phyloP scores from a whole-genome alignment of 1,140 invertebrate genomes.

The Eubasilissa regina region DNA sequence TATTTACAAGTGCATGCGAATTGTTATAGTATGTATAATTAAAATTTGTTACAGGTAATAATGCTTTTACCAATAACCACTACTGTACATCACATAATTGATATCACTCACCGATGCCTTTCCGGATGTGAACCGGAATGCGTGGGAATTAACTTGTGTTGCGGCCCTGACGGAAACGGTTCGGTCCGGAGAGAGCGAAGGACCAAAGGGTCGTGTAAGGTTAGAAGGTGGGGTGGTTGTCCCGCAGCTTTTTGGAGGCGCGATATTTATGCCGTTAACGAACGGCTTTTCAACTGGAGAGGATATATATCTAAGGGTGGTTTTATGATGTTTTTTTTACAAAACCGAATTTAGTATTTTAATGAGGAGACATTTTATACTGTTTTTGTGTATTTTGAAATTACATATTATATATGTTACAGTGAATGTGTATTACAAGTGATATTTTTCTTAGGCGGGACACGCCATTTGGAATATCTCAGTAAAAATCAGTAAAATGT shows the following conservation, averaged over 20 bases:
- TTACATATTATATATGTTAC: no score
- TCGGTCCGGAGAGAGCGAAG: not conserved
- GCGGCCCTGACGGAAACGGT: conserved; percentile 5
- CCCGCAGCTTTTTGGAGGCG: conserved; percentile 4
- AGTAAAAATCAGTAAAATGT: no score
- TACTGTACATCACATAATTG: not conserved
- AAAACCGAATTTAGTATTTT: no score
- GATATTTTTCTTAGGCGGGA: no score
- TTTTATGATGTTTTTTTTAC: not conserved
- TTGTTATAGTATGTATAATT: no score
- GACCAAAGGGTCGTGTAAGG: conserved; percentile 23
- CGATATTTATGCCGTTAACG: conserved; percentile 29
- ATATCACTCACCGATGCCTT: not conserved
- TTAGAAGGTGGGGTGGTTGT: not conserved
- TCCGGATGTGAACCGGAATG: conserved; percentile 25
- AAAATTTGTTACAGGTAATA: no score
- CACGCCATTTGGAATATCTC: no score
- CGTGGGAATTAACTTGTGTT: conserved; percentile 55
- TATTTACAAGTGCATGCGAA: no score
- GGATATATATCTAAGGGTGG: not conserved
- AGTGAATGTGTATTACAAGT: no score
- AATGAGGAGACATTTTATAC: no score
- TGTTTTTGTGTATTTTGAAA: no score
- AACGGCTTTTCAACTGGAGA: conserved; percentile 21
- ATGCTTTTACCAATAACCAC: no score